A percentile compares a stretch with the other conserved stretches of the same genome.
phyloP scores from a whole-genome alignment of 2,888 invertebrate genomes.

The Scrobipalpa atriplicella region DNA sequence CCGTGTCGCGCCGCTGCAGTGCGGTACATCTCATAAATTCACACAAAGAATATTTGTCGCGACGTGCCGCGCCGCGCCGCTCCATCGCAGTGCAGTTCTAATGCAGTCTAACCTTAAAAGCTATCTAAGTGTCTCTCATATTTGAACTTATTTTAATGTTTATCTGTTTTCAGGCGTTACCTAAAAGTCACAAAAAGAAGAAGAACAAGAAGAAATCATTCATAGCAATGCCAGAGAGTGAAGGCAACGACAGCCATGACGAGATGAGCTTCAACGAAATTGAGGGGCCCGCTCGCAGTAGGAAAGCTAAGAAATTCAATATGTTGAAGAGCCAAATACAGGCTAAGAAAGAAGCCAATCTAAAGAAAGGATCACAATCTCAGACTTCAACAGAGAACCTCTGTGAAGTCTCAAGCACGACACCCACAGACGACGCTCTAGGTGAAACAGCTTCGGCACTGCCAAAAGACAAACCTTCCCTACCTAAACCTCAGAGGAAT shows the following conservation, averaged over 20 bases:
- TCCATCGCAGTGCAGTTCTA: too few species aligned
- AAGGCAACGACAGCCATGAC: slow-evolving; percentile 78
- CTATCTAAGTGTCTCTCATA: too few species aligned
- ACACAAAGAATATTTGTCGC: too few species aligned
- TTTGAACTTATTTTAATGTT: background rate
- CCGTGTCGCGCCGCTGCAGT: too few species aligned
- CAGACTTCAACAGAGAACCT: slow-evolving; percentile 78
- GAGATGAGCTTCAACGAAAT: slow-evolving; percentile 80
- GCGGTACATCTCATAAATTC: too few species aligned
- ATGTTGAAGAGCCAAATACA: slow-evolving; percentile 79
- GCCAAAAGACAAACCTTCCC: slow-evolving; percentile 66
- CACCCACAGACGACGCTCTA: slow-evolving; percentile 71
- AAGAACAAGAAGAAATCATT: slow-evolving; percentile 79
- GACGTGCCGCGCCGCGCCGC: too few species aligned
- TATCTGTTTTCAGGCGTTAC: slow-evolving; percentile 60
- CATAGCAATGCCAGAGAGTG: slow-evolving; percentile 76
- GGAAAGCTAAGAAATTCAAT: slow-evolving; percentile 76
- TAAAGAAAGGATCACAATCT: slow-evolving; percentile 75
- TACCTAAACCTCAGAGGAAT: slow-evolving; percentile 71
- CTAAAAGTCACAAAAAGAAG: slow-evolving; percentile 78
- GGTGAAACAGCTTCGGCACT: slow-evolving; percentile 58
- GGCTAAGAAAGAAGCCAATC: slow-evolving; percentile 73
- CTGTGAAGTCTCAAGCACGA: slow-evolving; percentile 76
- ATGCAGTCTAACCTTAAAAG: too few species aligned
- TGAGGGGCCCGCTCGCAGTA: slow-evolving; percentile 73